phyloP scores from a whole-genome alignment of 2,797 vertebrate species.

The Rhynchonycteris naso region DNA sequence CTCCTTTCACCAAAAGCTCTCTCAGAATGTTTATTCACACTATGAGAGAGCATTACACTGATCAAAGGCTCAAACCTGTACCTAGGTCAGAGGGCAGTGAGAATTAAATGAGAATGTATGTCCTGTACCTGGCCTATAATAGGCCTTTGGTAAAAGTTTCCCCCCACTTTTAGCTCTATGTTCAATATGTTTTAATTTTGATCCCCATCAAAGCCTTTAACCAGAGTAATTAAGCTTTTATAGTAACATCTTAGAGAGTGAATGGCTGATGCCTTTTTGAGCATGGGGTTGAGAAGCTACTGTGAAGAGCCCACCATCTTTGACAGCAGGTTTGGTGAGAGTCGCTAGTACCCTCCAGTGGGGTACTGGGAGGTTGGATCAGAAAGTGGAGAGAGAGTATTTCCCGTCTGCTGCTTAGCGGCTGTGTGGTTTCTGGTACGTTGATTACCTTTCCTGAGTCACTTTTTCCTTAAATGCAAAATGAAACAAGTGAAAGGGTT shows the following conservation, averaged over 20 bases:
- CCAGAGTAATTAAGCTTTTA: not conserved
- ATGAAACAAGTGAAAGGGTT: not conserved
- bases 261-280: not conserved
- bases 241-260: not conserved
- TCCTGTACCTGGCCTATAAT: not conserved
- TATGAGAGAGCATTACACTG: fast-evolving
- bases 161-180: not conserved
- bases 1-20: not conserved
- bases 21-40: not conserved
- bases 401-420: not conserved
- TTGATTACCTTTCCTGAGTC: not conserved
- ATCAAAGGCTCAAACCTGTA: fast-evolving
- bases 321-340: not conserved
- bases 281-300: not conserved
- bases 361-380: not conserved
- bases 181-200: not conserved
- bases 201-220: not conserved
- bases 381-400: not conserved
- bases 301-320: not conserved
- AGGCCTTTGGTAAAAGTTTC: not conserved
- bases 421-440: not conserved
- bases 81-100: not conserved
- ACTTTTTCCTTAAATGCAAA: conserved; percentile 34
- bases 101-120: not conserved
- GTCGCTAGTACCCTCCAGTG: not conserved